Percentiles rank a stretch among this genome's conserved stretches.
Evolutionary conservation across 2,113 vertebrate genomes (phyloP).

Genomic region (Chelonoidis abingdonii): DNA sequence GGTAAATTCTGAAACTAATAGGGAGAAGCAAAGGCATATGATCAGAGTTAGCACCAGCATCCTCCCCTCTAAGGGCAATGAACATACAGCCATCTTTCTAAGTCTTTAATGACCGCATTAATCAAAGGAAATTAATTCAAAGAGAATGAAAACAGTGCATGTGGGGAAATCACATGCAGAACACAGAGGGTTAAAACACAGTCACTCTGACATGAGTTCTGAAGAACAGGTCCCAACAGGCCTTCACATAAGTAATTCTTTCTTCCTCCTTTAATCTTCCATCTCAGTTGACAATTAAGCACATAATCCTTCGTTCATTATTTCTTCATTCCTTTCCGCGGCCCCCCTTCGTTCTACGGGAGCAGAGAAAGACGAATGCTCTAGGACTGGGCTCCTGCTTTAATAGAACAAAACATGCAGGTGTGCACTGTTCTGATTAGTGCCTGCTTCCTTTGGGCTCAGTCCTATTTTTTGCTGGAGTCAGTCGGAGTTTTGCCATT

Average conservation of each 20-base stretch:
- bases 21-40: background rate
- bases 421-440: background rate
- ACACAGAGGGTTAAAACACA: background rate
- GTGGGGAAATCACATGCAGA: background rate
- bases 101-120: background rate
- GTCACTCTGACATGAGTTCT: background rate
- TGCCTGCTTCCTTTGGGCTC: background rate
- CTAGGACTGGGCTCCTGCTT: too few relatives aligned
- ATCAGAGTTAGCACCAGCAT: background rate
- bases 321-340: background rate
- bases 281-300: conserved; percentile 11
- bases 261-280: conserved; percentile 12
- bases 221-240: conserved; percentile 26
- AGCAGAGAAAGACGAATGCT: background rate
- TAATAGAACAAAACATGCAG: too few relatives aligned
- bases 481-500: background rate
- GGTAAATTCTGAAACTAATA: background rate
- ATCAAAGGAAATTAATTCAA: background rate
- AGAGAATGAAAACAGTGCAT: background rate
- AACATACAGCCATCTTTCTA: background rate
- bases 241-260: background rate
- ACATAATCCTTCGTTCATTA: conserved; percentile 3
- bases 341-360: background rate
- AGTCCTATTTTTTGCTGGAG: background rate
- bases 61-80: background rate